Base-by-base conservation (phyloP, 2,888 invertebrate genomes). In the Platynereis dumerilii region DNA sequence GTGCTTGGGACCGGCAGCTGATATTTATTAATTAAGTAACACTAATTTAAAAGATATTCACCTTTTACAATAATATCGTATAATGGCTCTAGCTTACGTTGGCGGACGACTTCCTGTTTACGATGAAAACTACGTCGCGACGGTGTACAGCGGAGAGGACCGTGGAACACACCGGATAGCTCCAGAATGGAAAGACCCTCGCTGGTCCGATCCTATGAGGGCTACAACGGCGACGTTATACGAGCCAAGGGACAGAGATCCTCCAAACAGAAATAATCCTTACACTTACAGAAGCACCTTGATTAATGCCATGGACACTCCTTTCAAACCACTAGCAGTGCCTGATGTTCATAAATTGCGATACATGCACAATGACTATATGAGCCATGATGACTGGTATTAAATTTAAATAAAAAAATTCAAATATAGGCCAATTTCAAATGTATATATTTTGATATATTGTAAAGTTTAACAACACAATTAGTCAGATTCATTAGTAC, bases 281-380 rank as follows among this genome's bases (percentile, higher is more conserved):
- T 59, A 64, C 55, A 63, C 67, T 24, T 72, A 72, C 65, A 20
- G 61, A 12, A 34, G 65, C 10, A 72, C 70, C 1, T 39, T 62
- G 15, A 61, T 70, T 3, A 65, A 72, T 58, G 64, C 71, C 7
- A 27, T 67, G n/a, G 22, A 45, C 15, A 68, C 71, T 20, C 72
- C 72, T n/a, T 61, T 58, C 17, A 58, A 57, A 22, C 70, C 66
- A 1, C 68, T 74, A 34, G 55, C 71, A 17, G 72, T 72, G 1
- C 73, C 73, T 1, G 74, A 73, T 56, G 72, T 74, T 10, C 73
- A 74, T 69, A 74, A 74, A 53, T 64, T 74, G 24, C 57, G 74
- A 12, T 74, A 74, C 67, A 74, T 74, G 74, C 62, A 68, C 42
- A 70, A 70, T 42, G 61, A 70, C 52, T 74, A 74, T 66, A 72